Evolutionary conservation across 2,797 vertebrate species (phyloP).

Genomic region (Staurois parvus): DNA sequence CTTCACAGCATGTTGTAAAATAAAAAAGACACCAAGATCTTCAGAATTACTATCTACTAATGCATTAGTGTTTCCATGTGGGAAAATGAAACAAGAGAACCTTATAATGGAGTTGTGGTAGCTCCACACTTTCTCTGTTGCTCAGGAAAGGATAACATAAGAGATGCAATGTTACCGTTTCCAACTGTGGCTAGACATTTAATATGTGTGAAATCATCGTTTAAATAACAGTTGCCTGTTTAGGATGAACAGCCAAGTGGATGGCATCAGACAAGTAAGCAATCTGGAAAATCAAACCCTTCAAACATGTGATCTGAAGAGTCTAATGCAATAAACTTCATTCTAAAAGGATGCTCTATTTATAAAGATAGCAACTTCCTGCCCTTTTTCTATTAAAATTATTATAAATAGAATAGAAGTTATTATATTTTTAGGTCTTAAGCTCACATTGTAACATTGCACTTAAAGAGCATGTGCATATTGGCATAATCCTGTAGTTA

Average conservation of each 20-base stretch:
- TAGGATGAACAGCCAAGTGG: conserved; percentile 50
- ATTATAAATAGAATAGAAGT: neutral
- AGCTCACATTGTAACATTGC: no score
- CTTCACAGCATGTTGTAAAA: conserved; percentile 10
- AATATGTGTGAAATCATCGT: conserved; percentile 60
- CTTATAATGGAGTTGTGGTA: conserved; percentile 32
- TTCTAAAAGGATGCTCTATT: conserved; percentile 32
- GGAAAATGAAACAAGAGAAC: conserved; percentile 26
- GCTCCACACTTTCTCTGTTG: conserved; percentile 42
- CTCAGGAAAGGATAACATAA: conserved; percentile 51
- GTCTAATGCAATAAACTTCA: conserved; percentile 22
- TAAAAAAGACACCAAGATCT: neutral
- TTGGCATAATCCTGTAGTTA: no score
- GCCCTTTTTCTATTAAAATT: neutral
- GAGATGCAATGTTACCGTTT: conserved; percentile 43
- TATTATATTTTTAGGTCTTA: no score
- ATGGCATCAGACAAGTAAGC: conserved; percentile 44
- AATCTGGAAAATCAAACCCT: conserved; percentile 48
- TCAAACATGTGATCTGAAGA: conserved; percentile 5
- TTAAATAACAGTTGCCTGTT: conserved; percentile 56
- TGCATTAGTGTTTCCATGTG: conserved; percentile 13
- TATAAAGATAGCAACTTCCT: neutral
- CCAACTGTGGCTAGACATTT: conserved; percentile 52
- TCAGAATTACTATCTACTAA: neutral
- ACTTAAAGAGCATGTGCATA: no score